A percentile compares a stretch with the other conserved stretches of the same genome.
phyloP scores from a whole-genome alignment of 2,888 invertebrate genomes.

The Dolichopus griseipennis region DNA sequence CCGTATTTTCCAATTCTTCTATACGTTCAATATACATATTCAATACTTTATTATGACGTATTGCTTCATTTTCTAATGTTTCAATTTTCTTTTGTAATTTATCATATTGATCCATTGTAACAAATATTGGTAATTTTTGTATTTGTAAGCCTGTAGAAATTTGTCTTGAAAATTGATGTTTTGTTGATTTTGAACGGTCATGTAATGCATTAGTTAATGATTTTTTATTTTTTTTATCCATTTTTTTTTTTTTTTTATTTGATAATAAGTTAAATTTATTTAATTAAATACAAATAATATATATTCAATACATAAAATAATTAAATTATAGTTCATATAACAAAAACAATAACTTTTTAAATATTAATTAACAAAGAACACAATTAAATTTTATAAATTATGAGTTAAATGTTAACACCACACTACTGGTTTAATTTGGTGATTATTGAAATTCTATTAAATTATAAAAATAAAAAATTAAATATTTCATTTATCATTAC shows the following conservation, averaged over 20 bases:
- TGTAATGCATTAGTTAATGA: slow-evolving; percentile 10
- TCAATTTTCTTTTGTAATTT: slow-evolving; percentile 11
- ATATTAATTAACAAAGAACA: too few relatives aligned
- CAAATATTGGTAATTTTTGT: neutral
- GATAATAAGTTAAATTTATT: too few relatives aligned
- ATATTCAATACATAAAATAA: too few relatives aligned
- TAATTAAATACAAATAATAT: too few relatives aligned
- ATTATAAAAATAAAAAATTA: too few relatives aligned
- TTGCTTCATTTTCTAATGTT: slow-evolving; percentile 13
- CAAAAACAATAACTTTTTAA: too few relatives aligned
- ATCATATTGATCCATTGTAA: slow-evolving; percentile 7
- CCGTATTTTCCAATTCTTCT: slow-evolving; percentile 12
- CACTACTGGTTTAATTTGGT: too few relatives aligned
- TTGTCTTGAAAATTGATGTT: neutral
- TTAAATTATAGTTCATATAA: too few relatives aligned
- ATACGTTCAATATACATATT: slow-evolving; percentile 13
- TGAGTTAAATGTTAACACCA: too few relatives aligned
- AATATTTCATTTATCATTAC: too few relatives aligned
- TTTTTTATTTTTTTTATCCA: slow-evolving; percentile 13
- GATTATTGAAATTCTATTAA: too few relatives aligned
- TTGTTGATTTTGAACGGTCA: slow-evolving; percentile 7
- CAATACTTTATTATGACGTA: slow-evolving; percentile 14
- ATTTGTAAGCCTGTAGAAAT: neutral
- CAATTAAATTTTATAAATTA: too few relatives aligned
- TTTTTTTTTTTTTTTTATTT: slow-evolving; percentile 2